phyloP scores from a whole-genome alignment of 2,113 vertebrate species.

The Illadopsis cleaveri region DNA sequence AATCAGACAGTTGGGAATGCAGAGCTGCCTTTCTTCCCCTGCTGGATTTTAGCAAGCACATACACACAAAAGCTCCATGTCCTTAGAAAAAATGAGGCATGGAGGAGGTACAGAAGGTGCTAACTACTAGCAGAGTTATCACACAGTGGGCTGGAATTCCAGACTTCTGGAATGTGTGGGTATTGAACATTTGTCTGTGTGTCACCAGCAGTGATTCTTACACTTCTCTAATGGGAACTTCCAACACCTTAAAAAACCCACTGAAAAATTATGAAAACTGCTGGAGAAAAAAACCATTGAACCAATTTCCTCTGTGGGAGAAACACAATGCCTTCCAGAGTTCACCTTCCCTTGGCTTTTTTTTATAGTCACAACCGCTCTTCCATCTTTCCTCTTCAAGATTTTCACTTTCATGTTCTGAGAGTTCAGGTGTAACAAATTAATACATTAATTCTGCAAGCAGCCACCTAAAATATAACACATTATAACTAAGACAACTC shows the following conservation, averaged over 20 bases:
- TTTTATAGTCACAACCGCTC: background rate
- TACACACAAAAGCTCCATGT: background rate
- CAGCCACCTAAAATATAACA: background rate
- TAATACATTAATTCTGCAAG: background rate
- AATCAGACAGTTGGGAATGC: constrained; percentile 61
- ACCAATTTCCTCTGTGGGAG: background rate
- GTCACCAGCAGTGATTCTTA: constrained; percentile 15
- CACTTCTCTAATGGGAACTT: constrained; percentile 58
- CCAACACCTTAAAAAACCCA: background rate
- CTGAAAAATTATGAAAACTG: too few species aligned
- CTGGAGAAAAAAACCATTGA: background rate
- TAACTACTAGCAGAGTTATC: constrained; percentile 8
- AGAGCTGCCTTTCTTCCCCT: constrained; percentile 54
- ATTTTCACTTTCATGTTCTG: background rate
- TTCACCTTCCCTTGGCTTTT: background rate
- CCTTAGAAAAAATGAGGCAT: background rate
- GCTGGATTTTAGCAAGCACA: constrained; percentile 39
- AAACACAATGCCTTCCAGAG: background rate
- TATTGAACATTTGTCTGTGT: background rate
- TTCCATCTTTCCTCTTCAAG: background rate
- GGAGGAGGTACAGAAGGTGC: background rate
- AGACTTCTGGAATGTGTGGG: background rate
- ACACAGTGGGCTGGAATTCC: background rate
- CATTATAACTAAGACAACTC: background rate
- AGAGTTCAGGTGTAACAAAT: background rate